Evolutionary conservation across 2,113 vertebrate species (phyloP).

Genomic region (Cynoglossus semilaevis): DNA sequence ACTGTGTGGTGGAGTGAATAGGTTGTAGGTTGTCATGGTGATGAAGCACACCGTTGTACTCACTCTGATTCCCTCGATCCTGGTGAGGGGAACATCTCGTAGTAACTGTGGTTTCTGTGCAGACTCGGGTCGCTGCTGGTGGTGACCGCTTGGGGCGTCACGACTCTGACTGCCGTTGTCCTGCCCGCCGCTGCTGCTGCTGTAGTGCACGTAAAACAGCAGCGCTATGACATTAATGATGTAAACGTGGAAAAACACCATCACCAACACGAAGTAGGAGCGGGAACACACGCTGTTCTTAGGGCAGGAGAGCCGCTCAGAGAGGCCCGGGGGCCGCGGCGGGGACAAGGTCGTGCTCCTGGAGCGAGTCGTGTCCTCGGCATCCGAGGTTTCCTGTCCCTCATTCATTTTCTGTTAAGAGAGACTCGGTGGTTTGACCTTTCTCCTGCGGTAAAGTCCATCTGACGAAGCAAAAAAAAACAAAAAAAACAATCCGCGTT

Average conservation of each 20-base stretch:
- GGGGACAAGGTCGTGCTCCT: conserved; percentile 47
- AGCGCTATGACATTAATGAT: conserved; percentile 91
- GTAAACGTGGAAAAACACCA: conserved; percentile 94
- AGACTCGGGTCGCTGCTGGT: conserved; percentile 38
- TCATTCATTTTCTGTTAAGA: conserved; percentile 58
- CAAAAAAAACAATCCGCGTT: background rate
- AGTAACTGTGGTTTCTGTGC: conserved; percentile 38
- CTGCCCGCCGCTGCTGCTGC: conserved; percentile 70
- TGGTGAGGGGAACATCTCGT: conserved; percentile 72
- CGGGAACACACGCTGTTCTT: conserved; percentile 89
- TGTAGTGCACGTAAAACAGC: conserved; percentile 91
- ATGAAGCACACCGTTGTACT: conserved; percentile 42
- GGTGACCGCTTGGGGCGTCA: conserved; percentile 33
- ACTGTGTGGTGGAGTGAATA: background rate
- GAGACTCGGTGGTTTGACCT: background rate
- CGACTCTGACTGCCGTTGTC: conserved; percentile 43
- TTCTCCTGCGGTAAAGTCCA: conserved; percentile 11
- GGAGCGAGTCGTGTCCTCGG: conserved; percentile 41
- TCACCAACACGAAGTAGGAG: conserved; percentile 91
- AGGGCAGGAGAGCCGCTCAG: conserved; percentile 72
- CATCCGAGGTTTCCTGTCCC: conserved; percentile 38
- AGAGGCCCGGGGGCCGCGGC: conserved; percentile 51
- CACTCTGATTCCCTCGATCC: conserved; percentile 92
- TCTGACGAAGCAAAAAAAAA: background rate
- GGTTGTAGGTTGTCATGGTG: background rate